Conservation (phyloP, 2,113 vertebrate genomes). For the Pluvialis apricaria region DNA sequence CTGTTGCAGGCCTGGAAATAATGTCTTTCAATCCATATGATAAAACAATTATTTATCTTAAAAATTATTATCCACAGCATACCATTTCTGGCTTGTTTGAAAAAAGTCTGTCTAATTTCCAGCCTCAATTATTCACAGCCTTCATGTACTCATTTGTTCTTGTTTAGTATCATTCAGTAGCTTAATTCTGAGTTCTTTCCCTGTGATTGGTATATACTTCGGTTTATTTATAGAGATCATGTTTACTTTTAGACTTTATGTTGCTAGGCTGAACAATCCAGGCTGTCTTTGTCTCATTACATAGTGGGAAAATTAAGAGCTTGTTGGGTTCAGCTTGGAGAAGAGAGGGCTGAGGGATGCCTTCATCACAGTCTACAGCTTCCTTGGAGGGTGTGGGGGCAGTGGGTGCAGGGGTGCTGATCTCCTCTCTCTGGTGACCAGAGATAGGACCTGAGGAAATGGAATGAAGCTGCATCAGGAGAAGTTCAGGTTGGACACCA, state of each 20-base stretch:
- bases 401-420: not conserved
- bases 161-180: not conserved
- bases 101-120: not conserved
- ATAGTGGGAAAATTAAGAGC: not conserved
- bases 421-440: not conserved
- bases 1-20: not conserved
- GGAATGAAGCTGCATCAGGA: not conserved
- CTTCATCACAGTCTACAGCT: not conserved
- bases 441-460: accelerated
- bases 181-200: not conserved
- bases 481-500: not conserved
- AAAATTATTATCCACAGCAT: not conserved
- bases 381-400: not conserved
- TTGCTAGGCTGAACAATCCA: not conserved
- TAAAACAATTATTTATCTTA: not conserved
- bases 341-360: not conserved
- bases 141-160: not conserved
- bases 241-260: not conserved
- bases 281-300: not conserved
- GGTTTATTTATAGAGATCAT: not conserved
- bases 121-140: not conserved
- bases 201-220: not conserved
- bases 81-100: not conserved
- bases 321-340: not conserved
- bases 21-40: not conserved